phyloP scores from a whole-genome alignment of 92 coral and sea anemone species.

The Montipora capitata region DNA sequence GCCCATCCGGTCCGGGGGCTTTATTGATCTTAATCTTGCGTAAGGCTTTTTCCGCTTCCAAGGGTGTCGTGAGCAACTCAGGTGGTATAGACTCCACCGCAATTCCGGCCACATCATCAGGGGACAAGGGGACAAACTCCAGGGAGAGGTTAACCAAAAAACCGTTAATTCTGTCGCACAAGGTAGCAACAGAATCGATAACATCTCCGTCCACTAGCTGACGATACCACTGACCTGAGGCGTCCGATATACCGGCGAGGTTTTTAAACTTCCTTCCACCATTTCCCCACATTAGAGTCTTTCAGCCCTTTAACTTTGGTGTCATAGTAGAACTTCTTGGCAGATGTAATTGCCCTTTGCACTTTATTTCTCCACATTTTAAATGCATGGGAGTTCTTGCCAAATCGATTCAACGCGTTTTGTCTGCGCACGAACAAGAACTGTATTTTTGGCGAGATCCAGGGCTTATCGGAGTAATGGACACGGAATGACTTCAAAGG shows the following conservation, averaged over 20 bases:
- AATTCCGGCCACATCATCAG: too few relatives aligned
- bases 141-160: conserved; percentile 48
- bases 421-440: background rate
- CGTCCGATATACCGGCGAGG: background rate
- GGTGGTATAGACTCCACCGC: too few relatives aligned
- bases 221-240: conserved; percentile 29
- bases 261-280: background rate
- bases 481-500: background rate
- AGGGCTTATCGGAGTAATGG: background rate
- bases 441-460: background rate
- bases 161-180: conserved; percentile 53
- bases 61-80: too few relatives aligned
- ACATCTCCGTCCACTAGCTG: conserved; percentile 30
- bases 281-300: background rate
- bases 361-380: background rate
- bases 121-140: too few relatives aligned
- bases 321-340: background rate
- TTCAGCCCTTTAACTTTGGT: background rate
- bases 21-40: too few relatives aligned
- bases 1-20: too few relatives aligned
- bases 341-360: background rate
- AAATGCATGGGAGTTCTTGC: background rate
- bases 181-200: conserved; percentile 41
- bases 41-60: too few relatives aligned
- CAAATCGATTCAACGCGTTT: background rate